A percentile compares a stretch with the other conserved stretches of the same genome.
These are phyloP conservation scores for Campylomormyrus numenius DNA, from an alignment of 2,113 vertebrate genomes.

Conservation along the genomic window DNA sequence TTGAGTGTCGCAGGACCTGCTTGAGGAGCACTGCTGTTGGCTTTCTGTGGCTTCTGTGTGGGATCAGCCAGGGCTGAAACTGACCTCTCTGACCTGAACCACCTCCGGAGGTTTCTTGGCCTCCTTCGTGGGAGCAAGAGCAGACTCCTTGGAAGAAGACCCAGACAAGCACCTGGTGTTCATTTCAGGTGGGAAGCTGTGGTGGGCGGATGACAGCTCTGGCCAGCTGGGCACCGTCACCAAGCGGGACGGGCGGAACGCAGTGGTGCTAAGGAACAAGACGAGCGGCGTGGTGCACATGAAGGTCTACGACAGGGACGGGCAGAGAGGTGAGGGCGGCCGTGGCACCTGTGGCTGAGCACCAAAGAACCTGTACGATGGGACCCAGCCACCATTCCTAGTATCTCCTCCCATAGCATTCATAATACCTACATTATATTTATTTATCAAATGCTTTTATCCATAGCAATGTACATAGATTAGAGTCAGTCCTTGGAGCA, in stretches of 20 bases:
- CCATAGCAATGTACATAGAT: not conserved
- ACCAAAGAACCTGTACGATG: not conserved
- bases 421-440: not conserved
- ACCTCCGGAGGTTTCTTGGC: not conserved
- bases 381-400: not conserved
- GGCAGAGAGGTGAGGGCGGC: constrained; percentile 66
- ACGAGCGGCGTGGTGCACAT: constrained; percentile 77
- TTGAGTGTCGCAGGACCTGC: not conserved
- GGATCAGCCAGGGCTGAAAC: not conserved
- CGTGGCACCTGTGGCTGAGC: not conserved
- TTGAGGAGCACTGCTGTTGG: not conserved
- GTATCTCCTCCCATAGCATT: not conserved
- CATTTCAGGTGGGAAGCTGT: constrained; percentile 72
- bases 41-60: not conserved
- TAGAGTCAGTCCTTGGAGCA: not conserved
- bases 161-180: not conserved
- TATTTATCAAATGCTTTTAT: not conserved
- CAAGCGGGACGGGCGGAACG: constrained; percentile 72
- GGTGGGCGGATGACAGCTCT: constrained; percentile 79
- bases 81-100: not conserved
- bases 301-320: constrained; percentile 75
- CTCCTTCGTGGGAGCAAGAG: not conserved
- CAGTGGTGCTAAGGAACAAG: constrained; percentile 67
- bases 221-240: constrained; percentile 73
- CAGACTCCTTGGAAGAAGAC: not conserved